Conservation (phyloP, 2,113 vertebrate genomes). For the Sylvilagus bachmani region DNA sequence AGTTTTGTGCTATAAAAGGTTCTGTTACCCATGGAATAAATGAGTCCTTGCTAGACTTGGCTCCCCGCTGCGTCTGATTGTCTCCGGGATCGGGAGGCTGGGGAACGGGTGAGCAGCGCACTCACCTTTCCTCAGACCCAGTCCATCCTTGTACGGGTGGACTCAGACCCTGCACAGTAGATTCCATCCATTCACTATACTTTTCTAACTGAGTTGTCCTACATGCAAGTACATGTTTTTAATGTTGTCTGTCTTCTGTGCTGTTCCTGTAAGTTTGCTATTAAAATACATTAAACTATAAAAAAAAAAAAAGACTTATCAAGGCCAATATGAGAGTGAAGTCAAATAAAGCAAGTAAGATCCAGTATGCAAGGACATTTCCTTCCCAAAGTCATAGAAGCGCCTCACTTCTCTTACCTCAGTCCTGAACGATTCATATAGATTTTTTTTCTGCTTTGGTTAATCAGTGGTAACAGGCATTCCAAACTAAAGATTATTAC, state of each 20-base stretch:
- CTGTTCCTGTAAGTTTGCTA: slow-evolving; percentile 90
- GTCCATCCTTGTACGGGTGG: too few species aligned
- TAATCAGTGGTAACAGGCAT: background rate
- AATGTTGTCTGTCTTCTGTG: slow-evolving; percentile 89
- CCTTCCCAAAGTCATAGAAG: background rate
- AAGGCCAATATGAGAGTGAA: background rate
- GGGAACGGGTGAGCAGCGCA: too few species aligned
- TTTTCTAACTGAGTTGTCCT: slow-evolving; percentile 41
- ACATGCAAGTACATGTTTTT: slow-evolving; percentile 87
- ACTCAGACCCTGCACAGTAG: too few species aligned
- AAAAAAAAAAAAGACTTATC: background rate
- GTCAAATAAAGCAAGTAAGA: background rate
- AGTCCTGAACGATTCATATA: background rate
- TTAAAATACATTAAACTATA: slow-evolving; percentile 89
- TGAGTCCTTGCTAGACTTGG: too few species aligned
- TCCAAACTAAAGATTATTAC: background rate
- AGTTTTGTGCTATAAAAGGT: too few species aligned
- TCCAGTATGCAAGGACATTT: background rate
- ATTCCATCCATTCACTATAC: too few species aligned
- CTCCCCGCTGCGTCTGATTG: too few species aligned
- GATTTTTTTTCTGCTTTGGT: background rate
- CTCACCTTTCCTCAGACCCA: too few species aligned
- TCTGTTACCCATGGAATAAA: too few species aligned
- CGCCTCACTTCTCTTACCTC: background rate
- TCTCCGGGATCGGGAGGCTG: too few species aligned